These are phyloP conservation scores for Mesorhabditis spiculigera DNA, from an alignment of 2,888 invertebrate genomes.

Conservation along the genomic window DNA sequence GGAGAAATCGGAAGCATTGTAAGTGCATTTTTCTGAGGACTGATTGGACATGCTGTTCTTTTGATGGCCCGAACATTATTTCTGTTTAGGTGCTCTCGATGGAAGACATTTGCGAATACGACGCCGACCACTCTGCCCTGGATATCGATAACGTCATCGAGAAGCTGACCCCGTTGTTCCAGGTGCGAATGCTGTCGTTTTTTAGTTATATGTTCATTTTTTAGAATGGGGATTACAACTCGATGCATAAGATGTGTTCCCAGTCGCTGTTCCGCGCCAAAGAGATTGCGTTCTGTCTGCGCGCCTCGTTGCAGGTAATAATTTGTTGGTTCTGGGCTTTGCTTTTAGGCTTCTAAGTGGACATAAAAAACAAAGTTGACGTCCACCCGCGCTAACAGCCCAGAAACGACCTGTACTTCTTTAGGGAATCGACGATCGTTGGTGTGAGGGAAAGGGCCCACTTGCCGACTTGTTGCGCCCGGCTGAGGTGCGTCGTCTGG, in stretches of 20 bases:
- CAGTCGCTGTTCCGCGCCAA: conserved; percentile 44
- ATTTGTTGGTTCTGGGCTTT: no score
- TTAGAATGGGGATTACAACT: conserved; percentile 28
- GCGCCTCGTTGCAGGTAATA: conserved; percentile 39
- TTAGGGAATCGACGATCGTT: conserved; percentile 49
- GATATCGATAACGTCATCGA: conserved; percentile 29
- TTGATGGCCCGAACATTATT: not conserved
- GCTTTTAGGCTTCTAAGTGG: no score
- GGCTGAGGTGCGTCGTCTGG: conserved; percentile 36
- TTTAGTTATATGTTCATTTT: conserved; percentile 2
- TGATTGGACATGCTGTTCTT: not conserved
- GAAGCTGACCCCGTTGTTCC: conserved; percentile 11
- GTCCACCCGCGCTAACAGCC: not conserved
- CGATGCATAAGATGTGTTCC: conserved; percentile 44
- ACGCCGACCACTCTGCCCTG: conserved; percentile 26
- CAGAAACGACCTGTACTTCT: conserved; percentile 8
- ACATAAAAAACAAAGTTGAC: not conserved
- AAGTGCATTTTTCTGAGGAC: not conserved
- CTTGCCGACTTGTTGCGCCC: conserved; percentile 46
- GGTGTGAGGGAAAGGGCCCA: conserved; percentile 55
- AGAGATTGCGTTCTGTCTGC: conserved; percentile 49
- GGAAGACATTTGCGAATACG: conserved; percentile 27
- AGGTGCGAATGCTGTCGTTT: not conserved
- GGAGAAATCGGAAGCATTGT: conserved; percentile 25
- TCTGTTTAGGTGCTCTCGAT: conserved; percentile 18